Evolutionary conservation across 2,113 vertebrate species (phyloP), one percentile per base, ranked within the genome.

Genomic region (Datnioides undecimradiatus): DNA sequence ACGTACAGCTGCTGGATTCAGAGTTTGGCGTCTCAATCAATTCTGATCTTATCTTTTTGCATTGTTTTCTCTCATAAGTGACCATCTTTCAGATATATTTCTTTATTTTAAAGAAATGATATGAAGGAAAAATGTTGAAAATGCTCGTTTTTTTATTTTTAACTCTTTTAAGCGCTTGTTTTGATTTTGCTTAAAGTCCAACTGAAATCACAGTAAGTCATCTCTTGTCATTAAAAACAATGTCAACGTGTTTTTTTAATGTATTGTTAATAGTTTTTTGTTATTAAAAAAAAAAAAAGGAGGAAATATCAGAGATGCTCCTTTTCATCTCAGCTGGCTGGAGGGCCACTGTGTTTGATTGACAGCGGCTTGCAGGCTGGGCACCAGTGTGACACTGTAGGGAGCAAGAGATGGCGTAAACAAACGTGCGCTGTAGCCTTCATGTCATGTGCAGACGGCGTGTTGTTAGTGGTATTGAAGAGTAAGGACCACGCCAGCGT

Each of bases 101-200:
- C 7, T 41, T 64, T 14, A 25, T 33, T 40, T 70, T n/a, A n/a
- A n/a, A 25, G 43, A 25, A 54, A 48, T 4, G 6, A 77, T 31
- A 8, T 68, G 29, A 27, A 59, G 43, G 29, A 52, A 78, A 69
- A 21, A 49, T 46, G 36, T 76, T 70, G 36, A 52, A 68, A 74
- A 49, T 40, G 36, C 66, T 67, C 14, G 29, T 54, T 48, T 23
- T 12, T 55, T 74, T n/a, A n/a, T n/a, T 72, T 75, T 76, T 25
- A 11, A 31, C 60, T 72, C 43, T 41, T 73, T 49, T 10, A 73
- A 76, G 70, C 25, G 11, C 62, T 76, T 75, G 43, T 82, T 84
- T 89, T 17, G 21, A 25, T 73, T 77, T 76, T 76, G 57, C 48
- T 43, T 55, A 16, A 45, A 54, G 48, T 64, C 59, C 25, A 64